Conservation (phyloP, 1,140 invertebrate species). For the Coenobita brevimanus region DNA sequence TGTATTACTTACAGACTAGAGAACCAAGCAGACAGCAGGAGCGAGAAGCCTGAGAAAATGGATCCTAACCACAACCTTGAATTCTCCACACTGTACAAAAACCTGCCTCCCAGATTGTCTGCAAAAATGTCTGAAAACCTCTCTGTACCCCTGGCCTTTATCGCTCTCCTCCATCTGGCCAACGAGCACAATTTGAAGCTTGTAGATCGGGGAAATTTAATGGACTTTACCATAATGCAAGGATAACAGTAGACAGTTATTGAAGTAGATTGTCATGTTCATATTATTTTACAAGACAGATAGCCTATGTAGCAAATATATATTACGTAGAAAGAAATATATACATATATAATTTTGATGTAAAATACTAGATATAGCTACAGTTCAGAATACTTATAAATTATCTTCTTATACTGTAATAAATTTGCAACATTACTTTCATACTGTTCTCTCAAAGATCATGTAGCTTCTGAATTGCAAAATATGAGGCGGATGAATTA, state of each 20-base stretch:
- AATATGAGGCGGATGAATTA: no score
- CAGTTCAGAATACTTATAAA: no score
- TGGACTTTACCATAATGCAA: constrained; percentile 65
- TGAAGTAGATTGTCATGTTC: no score
- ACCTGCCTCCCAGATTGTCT: constrained; percentile 78
- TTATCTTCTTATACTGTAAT: no score
- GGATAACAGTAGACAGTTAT: constrained; percentile 19
- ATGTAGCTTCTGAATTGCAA: no score
- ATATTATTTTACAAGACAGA: no score
- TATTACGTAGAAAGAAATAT: no score
- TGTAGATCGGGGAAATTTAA: constrained; percentile 28
- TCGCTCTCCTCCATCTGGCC: constrained; percentile 84
- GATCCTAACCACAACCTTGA: constrained; percentile 20
- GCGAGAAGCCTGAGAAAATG: constrained; percentile 30
- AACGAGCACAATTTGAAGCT: constrained; percentile 80
- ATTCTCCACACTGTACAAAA: constrained; percentile 78
- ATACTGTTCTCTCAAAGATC: no score
- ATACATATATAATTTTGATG: no score
- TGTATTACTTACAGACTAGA: constrained; percentile 25
- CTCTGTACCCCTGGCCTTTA: constrained; percentile 83
- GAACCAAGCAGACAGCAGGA: not conserved
- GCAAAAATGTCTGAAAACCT: constrained; percentile 81
- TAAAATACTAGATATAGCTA: no score
- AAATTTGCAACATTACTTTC: no score
- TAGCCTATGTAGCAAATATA: no score